These are phyloP conservation scores for Hipposideros armiger DNA, from an alignment of 2,113 vertebrate species.

Conservation along the genomic window DNA sequence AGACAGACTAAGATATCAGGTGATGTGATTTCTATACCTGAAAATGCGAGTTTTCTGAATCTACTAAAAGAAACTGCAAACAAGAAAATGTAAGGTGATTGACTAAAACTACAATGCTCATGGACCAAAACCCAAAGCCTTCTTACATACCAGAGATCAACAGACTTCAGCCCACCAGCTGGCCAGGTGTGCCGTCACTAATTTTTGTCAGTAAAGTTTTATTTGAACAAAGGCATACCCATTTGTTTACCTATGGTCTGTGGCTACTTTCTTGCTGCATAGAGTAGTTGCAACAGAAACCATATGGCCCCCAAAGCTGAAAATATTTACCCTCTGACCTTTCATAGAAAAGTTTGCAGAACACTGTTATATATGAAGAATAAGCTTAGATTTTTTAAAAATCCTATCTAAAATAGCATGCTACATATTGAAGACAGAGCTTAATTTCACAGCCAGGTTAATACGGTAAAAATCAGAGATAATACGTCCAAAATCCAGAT, in stretches of 20 bases:
- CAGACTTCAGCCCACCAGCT: neutral
- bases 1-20: neutral
- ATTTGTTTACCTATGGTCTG: neutral
- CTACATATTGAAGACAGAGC: neutral
- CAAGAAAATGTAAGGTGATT: neutral
- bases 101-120: neutral
- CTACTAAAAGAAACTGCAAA: neutral
- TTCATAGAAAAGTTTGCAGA: neutral
- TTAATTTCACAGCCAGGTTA: neutral
- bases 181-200: neutral
- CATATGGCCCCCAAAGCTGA: neutral
- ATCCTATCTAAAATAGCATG: neutral
- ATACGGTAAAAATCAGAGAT: neutral
- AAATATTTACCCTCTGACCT: neutral
- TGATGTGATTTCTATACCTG: neutral
- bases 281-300: neutral
- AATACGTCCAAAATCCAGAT: neutral
- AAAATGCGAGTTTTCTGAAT: neutral
- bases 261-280: neutral
- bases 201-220: slow-evolving; percentile 34
- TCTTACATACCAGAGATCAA: neutral
- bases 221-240: neutral
- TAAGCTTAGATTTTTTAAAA: neutral
- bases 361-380: neutral
- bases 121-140: neutral